Percentiles rank a stretch among this genome's conserved stretches.
phyloP scores from a whole-genome alignment of 2,888 invertebrate genomes.

The Phaedon cochleariae region DNA sequence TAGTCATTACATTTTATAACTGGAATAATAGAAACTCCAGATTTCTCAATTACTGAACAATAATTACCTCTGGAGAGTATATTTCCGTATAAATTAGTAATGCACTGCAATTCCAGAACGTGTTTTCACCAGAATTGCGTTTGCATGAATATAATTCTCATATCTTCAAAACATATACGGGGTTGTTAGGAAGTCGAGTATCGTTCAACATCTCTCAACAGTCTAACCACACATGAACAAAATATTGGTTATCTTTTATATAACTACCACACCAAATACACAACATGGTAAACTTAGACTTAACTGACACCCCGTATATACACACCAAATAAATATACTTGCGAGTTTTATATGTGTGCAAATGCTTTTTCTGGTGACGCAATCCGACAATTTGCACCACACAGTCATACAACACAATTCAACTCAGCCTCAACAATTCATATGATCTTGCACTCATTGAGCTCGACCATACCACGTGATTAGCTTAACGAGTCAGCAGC shows the following conservation, averaged over 20 bases:
- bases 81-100: not conserved
- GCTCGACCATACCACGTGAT: not conserved
- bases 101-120: not conserved
- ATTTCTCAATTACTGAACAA: not conserved
- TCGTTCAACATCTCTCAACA: no score
- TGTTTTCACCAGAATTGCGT: not conserved
- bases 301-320: no score
- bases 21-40: not conserved
- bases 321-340: not conserved
- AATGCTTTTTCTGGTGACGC: not conserved
- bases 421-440: no score
- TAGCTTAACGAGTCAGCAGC: not conserved
- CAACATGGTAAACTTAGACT: no score
- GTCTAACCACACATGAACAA: no score
- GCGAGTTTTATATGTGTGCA: not conserved
- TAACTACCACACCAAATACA: no score
- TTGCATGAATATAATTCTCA: not conserved
- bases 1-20: not conserved
- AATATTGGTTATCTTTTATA: no score
- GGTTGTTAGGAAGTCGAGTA: no score
- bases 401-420: not conserved
- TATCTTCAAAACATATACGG: not conserved
- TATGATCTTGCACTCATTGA: not conserved
- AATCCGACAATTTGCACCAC: constrained; percentile 13
- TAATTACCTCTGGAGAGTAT: not conserved